Evolutionary conservation across 2,888 invertebrate genomes (phyloP).

Genomic region (Ellobium chinense): DNA sequence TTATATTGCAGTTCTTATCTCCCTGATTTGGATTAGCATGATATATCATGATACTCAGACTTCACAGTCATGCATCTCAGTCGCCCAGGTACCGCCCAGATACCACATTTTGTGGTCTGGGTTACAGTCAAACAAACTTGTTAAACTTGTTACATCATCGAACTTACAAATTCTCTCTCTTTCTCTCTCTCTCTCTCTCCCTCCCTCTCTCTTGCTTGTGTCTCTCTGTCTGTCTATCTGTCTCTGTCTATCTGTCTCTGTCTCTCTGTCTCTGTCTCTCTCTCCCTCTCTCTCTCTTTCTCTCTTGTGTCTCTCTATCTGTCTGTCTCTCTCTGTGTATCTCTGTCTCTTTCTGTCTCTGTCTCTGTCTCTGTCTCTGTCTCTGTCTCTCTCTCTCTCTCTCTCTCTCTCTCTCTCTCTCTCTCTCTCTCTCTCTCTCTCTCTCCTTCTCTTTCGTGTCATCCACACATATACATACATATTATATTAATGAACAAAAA

Average conservation of each 20-base stretch:
- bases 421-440: background rate
- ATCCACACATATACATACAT: background rate
- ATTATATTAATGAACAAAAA: background rate
- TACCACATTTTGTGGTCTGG: no score
- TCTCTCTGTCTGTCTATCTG: conserved; percentile 1
- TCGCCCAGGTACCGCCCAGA: no score
- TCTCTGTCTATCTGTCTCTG: background rate
- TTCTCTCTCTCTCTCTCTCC: conserved; percentile 15
- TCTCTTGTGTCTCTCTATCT: conserved; percentile 2
- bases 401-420: background rate
- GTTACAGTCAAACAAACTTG: no score
- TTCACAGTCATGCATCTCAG: no score
- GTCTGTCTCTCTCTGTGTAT: conserved; percentile 33
- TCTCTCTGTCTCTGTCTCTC: conserved; percentile 15
- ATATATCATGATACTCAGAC: no score
- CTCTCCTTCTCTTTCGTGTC: background rate
- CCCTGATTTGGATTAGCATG: no score
- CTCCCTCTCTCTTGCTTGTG: background rate
- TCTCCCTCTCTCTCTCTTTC: conserved; percentile 23
- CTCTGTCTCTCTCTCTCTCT: background rate
- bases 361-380: background rate
- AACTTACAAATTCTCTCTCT: no score
- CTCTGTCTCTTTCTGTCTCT: conserved; percentile 37
- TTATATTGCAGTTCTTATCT: no score
- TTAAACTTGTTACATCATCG: no score